These are phyloP conservation scores for Netelia virgata DNA, from an alignment of 2,888 invertebrate species.

Conservation along the genomic window DNA sequence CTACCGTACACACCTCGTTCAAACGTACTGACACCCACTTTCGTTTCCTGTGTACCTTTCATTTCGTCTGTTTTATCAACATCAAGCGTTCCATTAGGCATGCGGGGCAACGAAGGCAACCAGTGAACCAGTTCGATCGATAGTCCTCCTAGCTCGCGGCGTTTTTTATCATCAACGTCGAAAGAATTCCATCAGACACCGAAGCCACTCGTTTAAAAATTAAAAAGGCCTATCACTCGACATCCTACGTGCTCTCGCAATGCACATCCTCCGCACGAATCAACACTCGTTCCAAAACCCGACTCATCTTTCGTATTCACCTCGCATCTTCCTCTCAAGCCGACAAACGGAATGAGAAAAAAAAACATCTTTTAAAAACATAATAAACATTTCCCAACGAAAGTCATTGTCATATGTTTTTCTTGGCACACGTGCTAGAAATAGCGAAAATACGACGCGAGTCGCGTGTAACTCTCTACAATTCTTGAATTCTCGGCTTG, in stretches of 20 bases:
- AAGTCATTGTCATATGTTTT: conserved; percentile 30
- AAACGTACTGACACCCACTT: conserved; percentile 11
- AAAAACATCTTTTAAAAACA: conserved; percentile 9
- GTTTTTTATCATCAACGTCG: conserved; percentile 38
- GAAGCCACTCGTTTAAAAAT: not conserved
- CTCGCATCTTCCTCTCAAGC: not conserved
- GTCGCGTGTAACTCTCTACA: conserved; percentile 35
- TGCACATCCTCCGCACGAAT: not conserved
- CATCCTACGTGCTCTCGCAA: not conserved
- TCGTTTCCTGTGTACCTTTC: conserved; percentile 20
- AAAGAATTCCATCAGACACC: conserved; percentile 36
- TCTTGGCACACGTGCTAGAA: not conserved
- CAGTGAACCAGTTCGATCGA: conserved; percentile 59
- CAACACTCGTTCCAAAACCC: not conserved
- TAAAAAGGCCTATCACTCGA: not conserved
- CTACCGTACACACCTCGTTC: not conserved
- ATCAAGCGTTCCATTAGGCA: conserved; percentile 33
- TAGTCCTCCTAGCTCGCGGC: conserved; percentile 33
- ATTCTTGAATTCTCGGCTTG: conserved; percentile 46
- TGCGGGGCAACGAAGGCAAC: conserved; percentile 31
- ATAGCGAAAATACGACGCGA: not conserved
- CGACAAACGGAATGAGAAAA: conserved; percentile 8
- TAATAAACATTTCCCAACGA: conserved; percentile 15
- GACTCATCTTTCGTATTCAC: conserved; percentile 23
- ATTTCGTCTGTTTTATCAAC: conserved; percentile 40